Evolutionary conservation across 37 sponge, comb jelly and placozoan genomes (phyloP).

Genomic region (Tethya wilhelma): DNA sequence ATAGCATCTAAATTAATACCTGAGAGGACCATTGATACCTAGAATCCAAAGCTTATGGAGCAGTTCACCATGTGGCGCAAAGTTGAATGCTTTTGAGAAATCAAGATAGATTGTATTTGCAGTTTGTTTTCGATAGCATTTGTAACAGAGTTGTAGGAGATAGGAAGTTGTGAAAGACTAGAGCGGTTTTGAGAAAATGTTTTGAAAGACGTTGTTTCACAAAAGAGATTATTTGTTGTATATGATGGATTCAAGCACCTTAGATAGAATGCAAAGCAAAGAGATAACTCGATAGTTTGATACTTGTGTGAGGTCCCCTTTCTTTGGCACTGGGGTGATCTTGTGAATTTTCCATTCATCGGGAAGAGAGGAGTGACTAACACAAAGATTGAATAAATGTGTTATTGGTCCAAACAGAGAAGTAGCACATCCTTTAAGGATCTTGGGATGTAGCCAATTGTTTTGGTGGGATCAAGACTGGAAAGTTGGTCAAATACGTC

Average conservation of each 20-base stretch:
- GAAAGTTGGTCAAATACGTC: not conserved
- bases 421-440: conserved; percentile 13
- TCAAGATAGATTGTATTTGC: conserved; percentile 29
- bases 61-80: conserved; percentile 44
- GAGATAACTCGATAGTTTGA: conserved; percentile 47
- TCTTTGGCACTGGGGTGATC: conserved; percentile 23
- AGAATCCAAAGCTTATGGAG: conserved; percentile 30
- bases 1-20: too few species aligned
- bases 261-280: conserved; percentile 36
- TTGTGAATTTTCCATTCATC: conserved; percentile 37
- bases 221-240: conserved; percentile 18
- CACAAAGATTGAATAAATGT: not conserved
- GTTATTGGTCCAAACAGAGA: not conserved
- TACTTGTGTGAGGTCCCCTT: not conserved
- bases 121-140: not conserved
- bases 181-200: not conserved
- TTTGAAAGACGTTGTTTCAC: not conserved
- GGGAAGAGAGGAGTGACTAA: too few species aligned
- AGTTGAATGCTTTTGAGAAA: conserved; percentile 52
- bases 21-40: conserved; percentile 51
- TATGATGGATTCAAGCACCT: conserved; percentile 22
- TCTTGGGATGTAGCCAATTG: not conserved
- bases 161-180: not conserved
- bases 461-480: conserved; percentile 1
- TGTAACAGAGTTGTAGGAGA: not conserved